These are phyloP conservation scores for Fulmarus glacialis DNA, from an alignment of 2,113 vertebrate species.

Conservation along the genomic window DNA sequence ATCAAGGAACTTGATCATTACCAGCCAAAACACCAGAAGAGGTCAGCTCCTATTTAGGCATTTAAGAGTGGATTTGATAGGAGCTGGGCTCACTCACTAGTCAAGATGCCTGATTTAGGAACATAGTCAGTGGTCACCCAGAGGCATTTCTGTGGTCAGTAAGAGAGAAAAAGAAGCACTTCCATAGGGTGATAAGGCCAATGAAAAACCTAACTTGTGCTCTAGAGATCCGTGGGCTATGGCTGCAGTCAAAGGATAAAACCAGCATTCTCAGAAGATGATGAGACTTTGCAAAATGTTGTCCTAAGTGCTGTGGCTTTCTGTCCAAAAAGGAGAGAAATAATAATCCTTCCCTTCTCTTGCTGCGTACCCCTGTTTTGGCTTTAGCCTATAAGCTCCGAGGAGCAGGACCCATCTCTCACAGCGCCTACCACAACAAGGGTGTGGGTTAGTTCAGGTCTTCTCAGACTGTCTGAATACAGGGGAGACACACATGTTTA, in stretches of 20 bases:
- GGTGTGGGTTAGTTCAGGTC: background rate
- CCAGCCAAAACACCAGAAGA: background rate
- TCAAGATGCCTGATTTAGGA: background rate
- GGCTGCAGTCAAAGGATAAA: background rate
- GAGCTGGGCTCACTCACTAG: background rate
- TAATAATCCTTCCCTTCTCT: background rate
- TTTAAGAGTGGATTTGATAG: background rate
- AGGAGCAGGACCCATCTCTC: background rate
- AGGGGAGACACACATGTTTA: background rate
- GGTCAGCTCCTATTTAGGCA: background rate
- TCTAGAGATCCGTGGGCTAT: background rate
- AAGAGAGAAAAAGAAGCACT: background rate
- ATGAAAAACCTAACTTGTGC: background rate
- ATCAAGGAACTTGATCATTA: background rate
- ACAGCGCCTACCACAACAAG: too few species aligned
- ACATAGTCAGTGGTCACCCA: fast-evolving
- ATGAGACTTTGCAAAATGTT: background rate
- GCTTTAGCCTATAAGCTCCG: background rate
- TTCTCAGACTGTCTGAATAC: background rate
- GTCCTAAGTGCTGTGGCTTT: background rate
- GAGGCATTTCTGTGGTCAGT: background rate
- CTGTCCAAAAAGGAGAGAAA: background rate
- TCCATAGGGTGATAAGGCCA: background rate
- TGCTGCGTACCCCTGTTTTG: background rate
- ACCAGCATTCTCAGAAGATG: background rate